Evolutionary conservation across 2,113 vertebrate species (phyloP), one percentile per base, ranked within the genome.

Genomic region (Pangasianodon gigas): DNA sequence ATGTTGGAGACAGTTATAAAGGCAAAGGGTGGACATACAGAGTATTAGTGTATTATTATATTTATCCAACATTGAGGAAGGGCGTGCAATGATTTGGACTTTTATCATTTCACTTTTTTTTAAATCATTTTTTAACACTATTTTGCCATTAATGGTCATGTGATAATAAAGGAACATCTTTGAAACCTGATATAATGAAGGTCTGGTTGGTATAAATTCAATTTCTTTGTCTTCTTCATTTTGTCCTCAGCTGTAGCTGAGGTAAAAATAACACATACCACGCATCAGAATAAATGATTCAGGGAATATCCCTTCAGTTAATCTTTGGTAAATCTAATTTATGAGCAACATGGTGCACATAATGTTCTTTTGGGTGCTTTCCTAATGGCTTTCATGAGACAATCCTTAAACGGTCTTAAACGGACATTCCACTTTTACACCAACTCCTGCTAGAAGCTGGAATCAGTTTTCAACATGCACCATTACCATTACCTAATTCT

Each of bases 321-420:
- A 84, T 32, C 87, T 84, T 84, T 29, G 29, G 82, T 46, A 81
- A 93, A 94, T 94, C 92, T 85, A 93, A 94, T 94, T 92, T 85
- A 92, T 89, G 88, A 90, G 92, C 90, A 93, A 95, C 84, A 11
- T 86, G 71, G 91, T 89, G 93, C 93, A 60, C 94, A 92, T 94
- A 94, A 95, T 91, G 91, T 79, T 87, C 92, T 91, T 77, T 81
- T 71, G 87, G 92, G 84, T 24, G 71, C 85, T 80, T 77, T 89
- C 80, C 77, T 93, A 93, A 94, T 94, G 87, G 84, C 69, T 92
- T 94, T 94, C 94, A 94, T 92, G 92, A 90, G 94, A 94, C 90
- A 90, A 48, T 92, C 87, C 80, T 62, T 29, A 62, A 82, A 82
- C n/a, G 18, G 29, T 62, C 89, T 75, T 62, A 81, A 51, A 56